Percentiles rank a stretch among this genome's conserved stretches.
Evolutionary conservation across 2,113 vertebrate species (phyloP).

Genomic region (Piaya cayana): DNA sequence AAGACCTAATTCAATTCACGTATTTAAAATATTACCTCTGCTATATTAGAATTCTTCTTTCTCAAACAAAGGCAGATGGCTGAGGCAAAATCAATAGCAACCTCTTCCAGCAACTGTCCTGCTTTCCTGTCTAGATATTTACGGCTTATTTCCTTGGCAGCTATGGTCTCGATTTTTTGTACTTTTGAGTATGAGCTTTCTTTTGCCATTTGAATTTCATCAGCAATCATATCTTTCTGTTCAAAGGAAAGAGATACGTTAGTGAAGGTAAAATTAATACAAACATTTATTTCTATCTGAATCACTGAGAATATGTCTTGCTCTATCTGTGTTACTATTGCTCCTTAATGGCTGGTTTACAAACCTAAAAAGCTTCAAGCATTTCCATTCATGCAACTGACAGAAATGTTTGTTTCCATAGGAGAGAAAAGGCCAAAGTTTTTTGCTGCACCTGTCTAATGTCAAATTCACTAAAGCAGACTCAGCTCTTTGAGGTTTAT

Average conservation of each 20-base stretch:
- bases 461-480: not conserved
- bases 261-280: not conserved
- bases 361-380: not conserved
- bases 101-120: constrained; percentile 28
- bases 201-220: constrained; percentile 63
- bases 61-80: constrained; percentile 74
- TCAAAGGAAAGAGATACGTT: not conserved
- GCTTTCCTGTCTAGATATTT: constrained; percentile 70
- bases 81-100: constrained; percentile 59
- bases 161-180: constrained; percentile 29
- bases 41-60: constrained; percentile 61
- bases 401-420: not conserved
- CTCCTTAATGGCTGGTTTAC: not conserved
- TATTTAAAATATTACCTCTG: constrained; percentile 65
- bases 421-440: not conserved
- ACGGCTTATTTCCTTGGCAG: constrained; percentile 66
- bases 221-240: constrained; percentile 79
- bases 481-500: not conserved
- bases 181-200: constrained; percentile 7
- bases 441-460: not conserved
- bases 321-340: not conserved
- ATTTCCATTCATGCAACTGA: not conserved
- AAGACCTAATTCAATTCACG: not conserved
- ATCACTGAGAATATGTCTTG: not conserved
- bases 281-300: not conserved